Evolutionary conservation across 2,113 vertebrate species (phyloP).

Genomic region (Barbus barbus): DNA sequence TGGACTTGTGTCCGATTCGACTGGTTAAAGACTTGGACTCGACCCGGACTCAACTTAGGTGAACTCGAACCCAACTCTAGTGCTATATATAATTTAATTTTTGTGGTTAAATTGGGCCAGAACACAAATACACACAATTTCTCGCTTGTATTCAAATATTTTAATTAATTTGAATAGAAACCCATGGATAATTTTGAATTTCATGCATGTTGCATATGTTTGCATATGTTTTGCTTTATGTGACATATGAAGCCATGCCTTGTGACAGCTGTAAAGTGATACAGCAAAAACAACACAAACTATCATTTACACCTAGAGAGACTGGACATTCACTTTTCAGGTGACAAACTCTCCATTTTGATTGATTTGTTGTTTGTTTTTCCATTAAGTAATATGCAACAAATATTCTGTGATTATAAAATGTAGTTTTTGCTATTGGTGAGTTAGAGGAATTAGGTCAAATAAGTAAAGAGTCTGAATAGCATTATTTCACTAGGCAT

Average conservation of each 20-base stretch:
- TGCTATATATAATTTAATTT: no score
- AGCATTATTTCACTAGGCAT: neutral
- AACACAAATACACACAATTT: neutral
- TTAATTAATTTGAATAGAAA: neutral
- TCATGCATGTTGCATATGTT: neutral
- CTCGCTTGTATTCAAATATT: neutral
- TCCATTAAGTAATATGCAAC: neutral
- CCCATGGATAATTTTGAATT: neutral
- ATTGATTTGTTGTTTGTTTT: neutral
- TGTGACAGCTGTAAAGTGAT: neutral
- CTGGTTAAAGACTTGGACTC: no score
- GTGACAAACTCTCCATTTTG: neutral
- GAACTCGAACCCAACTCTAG: no score
- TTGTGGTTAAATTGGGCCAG: neutral
- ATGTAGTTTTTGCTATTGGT: neutral
- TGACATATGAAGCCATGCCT: neutral
- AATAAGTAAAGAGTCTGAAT: neutral
- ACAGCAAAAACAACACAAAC: neutral
- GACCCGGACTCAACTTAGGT: no score
- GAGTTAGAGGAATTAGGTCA: neutral
- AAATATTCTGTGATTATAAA: neutral
- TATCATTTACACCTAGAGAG: neutral
- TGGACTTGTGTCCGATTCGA: no score
- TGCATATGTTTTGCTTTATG: conserved; percentile 17
- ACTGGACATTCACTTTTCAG: neutral